phyloP scores from a whole-genome alignment of 2,113 vertebrate genomes.

The Xenus cinereus region DNA sequence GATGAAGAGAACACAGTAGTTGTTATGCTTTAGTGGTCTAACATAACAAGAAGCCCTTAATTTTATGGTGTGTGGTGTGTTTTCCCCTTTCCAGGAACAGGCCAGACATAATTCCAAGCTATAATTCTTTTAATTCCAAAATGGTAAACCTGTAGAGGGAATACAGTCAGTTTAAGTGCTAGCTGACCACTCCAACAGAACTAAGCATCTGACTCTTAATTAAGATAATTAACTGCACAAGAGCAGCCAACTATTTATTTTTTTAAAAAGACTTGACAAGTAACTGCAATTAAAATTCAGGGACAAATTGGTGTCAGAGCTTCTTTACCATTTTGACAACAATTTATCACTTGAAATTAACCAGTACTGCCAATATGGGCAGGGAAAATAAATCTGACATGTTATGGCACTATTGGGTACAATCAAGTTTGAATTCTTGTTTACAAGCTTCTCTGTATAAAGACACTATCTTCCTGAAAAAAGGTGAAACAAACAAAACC shows the following conservation, averaged over 20 bases:
- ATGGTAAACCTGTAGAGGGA: not conserved
- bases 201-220: not conserved
- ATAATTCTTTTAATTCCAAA: not conserved
- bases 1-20: not conserved
- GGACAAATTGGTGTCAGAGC: not conserved
- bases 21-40: not conserved
- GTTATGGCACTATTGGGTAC: too few species aligned
- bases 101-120: not conserved
- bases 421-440: not conserved
- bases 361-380: not conserved
- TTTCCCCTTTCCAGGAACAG: not conserved
- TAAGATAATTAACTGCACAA: not conserved
- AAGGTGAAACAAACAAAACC: not conserved
- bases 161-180: not conserved
- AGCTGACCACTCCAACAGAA: not conserved
- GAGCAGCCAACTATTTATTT: not conserved
- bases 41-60: not conserved
- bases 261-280: not conserved
- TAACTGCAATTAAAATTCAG: not conserved
- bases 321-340: not conserved
- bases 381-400: not conserved
- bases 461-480: not conserved
- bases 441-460: not conserved
- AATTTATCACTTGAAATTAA: conserved; percentile 61
- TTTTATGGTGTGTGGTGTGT: not conserved